Conservation (phyloP, 2,113 vertebrate species). For the Neodon shergylaensis region DNA sequence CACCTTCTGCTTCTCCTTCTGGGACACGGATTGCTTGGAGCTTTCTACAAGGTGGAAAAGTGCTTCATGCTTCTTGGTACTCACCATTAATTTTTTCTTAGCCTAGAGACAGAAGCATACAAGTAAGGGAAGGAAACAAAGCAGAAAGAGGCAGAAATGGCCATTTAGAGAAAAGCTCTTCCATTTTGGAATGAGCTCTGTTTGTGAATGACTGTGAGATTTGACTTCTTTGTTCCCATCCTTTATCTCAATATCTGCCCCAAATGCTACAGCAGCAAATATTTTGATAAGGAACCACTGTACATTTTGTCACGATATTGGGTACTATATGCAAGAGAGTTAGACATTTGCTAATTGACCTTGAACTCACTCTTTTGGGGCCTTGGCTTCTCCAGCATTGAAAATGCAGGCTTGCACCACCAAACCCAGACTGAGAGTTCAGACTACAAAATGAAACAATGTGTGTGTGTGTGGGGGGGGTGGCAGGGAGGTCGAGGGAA, state of each 20-base stretch:
- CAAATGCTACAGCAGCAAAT: slow-evolving; percentile 7
- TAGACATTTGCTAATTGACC: not conserved
- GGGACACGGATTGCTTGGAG: slow-evolving; percentile 86
- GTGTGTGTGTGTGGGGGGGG: not conserved
- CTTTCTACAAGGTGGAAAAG: slow-evolving; percentile 91
- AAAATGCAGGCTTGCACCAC: not conserved
- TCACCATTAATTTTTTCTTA: slow-evolving; percentile 89
- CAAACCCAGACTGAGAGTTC: not conserved
- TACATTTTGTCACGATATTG: not conserved
- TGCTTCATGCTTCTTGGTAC: slow-evolving; percentile 90
- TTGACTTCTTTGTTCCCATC: slow-evolving; percentile 25
- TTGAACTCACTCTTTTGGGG: not conserved
- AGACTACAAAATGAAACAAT: not conserved
- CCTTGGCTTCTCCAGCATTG: not conserved
- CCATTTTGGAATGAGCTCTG: slow-evolving; percentile 4
- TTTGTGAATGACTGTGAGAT: not conserved
- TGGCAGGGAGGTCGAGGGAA: not conserved
- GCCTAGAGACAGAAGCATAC: slow-evolving; percentile 80
- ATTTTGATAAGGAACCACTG: slow-evolving; percentile 7
- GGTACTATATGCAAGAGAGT: not conserved
- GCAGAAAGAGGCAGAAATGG: not conserved
- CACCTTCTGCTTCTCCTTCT: slow-evolving; percentile 92
- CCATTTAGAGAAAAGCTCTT: slow-evolving; percentile 4
- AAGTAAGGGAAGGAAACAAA: not conserved
- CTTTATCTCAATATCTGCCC: slow-evolving; percentile 22